These are phyloP conservation scores for Hormiphora californensis DNA, from an alignment of 37 sponge, comb jelly and placozoan genomes.

Conservation along the genomic window DNA sequence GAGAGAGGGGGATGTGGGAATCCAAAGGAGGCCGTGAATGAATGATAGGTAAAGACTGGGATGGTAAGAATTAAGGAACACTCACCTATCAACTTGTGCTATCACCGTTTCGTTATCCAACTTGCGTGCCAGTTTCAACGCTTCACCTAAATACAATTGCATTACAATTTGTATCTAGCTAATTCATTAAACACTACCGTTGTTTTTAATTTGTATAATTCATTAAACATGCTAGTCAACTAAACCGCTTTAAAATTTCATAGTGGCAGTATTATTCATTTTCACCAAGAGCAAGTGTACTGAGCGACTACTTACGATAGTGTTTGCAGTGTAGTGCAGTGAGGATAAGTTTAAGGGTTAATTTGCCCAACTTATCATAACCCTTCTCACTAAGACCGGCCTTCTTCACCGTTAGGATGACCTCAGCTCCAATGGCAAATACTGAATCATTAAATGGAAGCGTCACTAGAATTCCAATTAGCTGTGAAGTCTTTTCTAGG, in stretches of 20 bases:
- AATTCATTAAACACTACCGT: too few species aligned
- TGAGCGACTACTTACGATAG: background rate
- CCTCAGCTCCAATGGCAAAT: constrained; percentile 34
- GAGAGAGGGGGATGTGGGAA: too few species aligned
- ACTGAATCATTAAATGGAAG: background rate
- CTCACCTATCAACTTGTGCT: background rate
- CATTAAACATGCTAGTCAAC: too few species aligned
- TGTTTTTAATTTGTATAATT: too few species aligned
- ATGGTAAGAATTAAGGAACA: too few species aligned
- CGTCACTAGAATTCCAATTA: background rate
- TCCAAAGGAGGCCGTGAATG: too few species aligned
- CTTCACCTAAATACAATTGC: background rate
- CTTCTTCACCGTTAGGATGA: background rate
- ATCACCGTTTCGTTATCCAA: constrained; percentile 37
- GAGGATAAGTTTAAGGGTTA: constrained; percentile 33
- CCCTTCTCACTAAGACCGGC: background rate
- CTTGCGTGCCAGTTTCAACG: constrained; percentile 43
- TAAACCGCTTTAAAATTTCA: too few species aligned
- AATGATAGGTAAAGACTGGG: too few species aligned
- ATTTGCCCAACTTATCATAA: background rate
- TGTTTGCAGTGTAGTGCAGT: constrained; percentile 18
- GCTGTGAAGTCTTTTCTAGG: background rate
- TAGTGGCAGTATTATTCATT: too few species aligned
- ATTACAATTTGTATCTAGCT: too few species aligned
- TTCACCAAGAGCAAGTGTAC: too few species aligned